Evolutionary conservation across 2,113 vertebrate genomes (phyloP), one percentile per base, ranked within the genome.

Genomic region (Psittacara wagleri): DNA sequence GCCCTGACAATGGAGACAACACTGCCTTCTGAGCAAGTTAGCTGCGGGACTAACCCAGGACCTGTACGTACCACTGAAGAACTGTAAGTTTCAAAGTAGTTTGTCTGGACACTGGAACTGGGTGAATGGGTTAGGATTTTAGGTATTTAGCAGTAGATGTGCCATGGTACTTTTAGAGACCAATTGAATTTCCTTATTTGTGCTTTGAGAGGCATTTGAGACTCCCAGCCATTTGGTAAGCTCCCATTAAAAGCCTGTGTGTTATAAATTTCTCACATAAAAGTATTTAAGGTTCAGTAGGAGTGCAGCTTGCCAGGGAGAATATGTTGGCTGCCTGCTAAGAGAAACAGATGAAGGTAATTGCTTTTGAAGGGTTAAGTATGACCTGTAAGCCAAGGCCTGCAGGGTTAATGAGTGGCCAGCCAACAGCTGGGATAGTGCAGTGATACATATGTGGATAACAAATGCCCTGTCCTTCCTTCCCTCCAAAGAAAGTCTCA

Each of bases 191-290:
- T 89, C 67, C 66, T 94, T 17, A 46, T 92, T 94, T 66, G 57
- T 91, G 25, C 92, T 96, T 94, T 92, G 84, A 95, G 74, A 95
- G 29, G 6, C 92, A 92, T 76, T 95, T 93, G 96, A 96, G 94
- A 96, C 96, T 97, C 81, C 43, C 85, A 94, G 29, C 85, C 76
- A 94, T 81, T 92, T 66, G 77, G 49, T 86, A 76, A 95, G 46
- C 29, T 77, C 66, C 94, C 83, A 68, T 59, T 95, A 94, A 95
- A 61, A 88, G 69, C 27, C 78, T 86, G 52, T 29, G 54, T 74
- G 27, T 55, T 87, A 83, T 33, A 82, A 70, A 67, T 70, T 86
- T 69, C 75, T 94, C 72, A 81, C 1, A 1, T 75, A 52, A 43
- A 89, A 70, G 39, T 83, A 86, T 92, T 96, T 64, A 86, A 85